Conservation (phyloP, 1,140 invertebrate genomes). For the Cecropterus lyciades region DNA sequence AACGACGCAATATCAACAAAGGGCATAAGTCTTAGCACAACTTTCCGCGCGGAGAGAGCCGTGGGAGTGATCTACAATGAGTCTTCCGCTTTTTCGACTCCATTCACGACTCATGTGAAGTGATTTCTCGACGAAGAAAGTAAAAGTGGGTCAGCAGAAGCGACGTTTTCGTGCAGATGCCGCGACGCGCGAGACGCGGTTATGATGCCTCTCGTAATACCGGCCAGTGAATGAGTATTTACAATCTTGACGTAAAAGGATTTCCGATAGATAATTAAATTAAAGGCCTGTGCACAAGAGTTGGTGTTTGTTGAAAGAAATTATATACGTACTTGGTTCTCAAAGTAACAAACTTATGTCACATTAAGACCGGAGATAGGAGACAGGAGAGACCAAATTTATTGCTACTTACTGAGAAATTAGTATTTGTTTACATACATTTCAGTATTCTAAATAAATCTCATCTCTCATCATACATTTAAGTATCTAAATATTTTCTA, state of each 20-base stretch:
- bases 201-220: conserved; percentile 46
- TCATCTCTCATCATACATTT: no score
- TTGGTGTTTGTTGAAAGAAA: no score
- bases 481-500: no score
- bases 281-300: no score
- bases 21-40: conserved; percentile 46
- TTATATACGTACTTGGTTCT: no score
- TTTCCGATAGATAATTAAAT: not conserved
- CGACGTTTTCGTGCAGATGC: conserved; percentile 56
- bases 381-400: no score
- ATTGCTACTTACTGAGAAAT: no score
- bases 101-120: conserved; percentile 71
- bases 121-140: conserved; percentile 75
- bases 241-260: not conserved
- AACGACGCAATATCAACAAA: conserved; percentile 44
- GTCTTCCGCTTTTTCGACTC: conserved; percentile 70
- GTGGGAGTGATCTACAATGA: conserved; percentile 68
- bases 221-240: conserved; percentile 36
- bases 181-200: conserved; percentile 40
- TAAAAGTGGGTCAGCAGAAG: conserved; percentile 72
- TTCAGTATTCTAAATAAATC: no score
- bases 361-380: no score
- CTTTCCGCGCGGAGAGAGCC: conserved; percentile 67
- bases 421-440: no score
- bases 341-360: no score